These are phyloP conservation scores for Dipus sagitta DNA, from an alignment of 2,797 vertebrate species.

Conservation along the genomic window DNA sequence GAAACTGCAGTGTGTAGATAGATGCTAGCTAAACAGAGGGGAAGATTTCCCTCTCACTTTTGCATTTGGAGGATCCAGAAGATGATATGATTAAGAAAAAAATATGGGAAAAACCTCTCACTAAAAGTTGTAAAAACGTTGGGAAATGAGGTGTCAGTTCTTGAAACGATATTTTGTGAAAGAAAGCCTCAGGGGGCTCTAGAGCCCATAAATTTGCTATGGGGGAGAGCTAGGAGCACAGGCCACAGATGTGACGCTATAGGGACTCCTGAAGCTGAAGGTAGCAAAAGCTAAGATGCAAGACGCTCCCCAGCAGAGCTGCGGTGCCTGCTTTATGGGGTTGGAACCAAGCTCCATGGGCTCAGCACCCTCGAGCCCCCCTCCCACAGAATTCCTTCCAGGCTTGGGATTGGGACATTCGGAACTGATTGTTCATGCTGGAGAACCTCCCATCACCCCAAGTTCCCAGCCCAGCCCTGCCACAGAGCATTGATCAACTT, in stretches of 20 bases:
- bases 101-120: background rate
- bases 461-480: conserved; percentile 45
- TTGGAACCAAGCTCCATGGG: accelerated
- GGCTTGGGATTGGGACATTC: background rate
- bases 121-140: conserved; percentile 26
- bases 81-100: background rate
- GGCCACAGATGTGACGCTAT: background rate
- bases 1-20: background rate
- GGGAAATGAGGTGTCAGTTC: background rate
- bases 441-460: background rate
- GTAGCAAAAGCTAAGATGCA: background rate
- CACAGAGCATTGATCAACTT: background rate
- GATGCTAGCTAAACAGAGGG: background rate
- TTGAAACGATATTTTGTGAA: background rate
- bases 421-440: background rate
- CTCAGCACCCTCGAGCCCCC: background rate
- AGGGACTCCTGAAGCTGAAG: background rate
- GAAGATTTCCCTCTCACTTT: background rate
- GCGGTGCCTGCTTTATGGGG: background rate
- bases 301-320: background rate
- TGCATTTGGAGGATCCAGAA: background rate
- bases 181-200: background rate
- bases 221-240: background rate
- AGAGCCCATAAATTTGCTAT: background rate
- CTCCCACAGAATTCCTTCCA: background rate